These are phyloP conservation scores for Drosophila grimshawi DNA, from an alignment of 1,140 invertebrate species.

Conservation along the genomic window DNA sequence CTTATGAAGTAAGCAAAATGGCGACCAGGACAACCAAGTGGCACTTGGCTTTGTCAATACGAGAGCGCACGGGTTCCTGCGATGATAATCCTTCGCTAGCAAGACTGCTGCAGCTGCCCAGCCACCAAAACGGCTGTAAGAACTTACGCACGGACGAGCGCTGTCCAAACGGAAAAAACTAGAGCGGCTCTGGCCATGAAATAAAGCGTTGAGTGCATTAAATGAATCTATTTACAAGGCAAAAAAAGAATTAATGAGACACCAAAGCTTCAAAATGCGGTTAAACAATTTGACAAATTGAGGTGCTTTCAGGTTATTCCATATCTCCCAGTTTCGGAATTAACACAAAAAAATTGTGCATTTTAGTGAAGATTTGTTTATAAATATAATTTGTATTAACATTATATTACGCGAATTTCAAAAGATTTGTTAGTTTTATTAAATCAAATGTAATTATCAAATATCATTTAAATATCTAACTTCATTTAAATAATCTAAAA, in stretches of 20 bases:
- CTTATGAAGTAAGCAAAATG: constrained; percentile 69
- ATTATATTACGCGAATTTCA: too few relatives aligned
- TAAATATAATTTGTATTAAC: too few relatives aligned
- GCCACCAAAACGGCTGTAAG: constrained; percentile 47
- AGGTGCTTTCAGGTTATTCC: constrained; percentile 1
- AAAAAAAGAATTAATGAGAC: too few relatives aligned
- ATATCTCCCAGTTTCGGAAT: not conserved
- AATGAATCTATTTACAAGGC: constrained; percentile 1
- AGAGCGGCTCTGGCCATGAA: constrained; percentile 50
- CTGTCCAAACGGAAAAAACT: constrained; percentile 67
- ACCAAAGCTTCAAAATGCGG: not conserved
- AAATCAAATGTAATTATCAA: too few relatives aligned
- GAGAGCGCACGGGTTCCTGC: not conserved
- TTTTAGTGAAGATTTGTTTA: too few relatives aligned
- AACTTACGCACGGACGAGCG: constrained; percentile 70
- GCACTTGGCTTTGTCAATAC: constrained; percentile 60
- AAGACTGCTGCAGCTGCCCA: constrained; percentile 1
- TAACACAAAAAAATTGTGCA: not conserved
- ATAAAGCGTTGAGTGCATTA: constrained; percentile 49
- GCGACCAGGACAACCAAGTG: constrained; percentile 24
- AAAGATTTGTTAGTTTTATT: too few relatives aligned
- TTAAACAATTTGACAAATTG: constrained; percentile 1
- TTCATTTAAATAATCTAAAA: too few relatives aligned
- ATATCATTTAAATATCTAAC: too few relatives aligned
- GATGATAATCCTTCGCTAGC: constrained; percentile 11